Evolutionary conservation across 1,140 invertebrate species (phyloP).

Genomic region (Neodiprion lecontei): DNA sequence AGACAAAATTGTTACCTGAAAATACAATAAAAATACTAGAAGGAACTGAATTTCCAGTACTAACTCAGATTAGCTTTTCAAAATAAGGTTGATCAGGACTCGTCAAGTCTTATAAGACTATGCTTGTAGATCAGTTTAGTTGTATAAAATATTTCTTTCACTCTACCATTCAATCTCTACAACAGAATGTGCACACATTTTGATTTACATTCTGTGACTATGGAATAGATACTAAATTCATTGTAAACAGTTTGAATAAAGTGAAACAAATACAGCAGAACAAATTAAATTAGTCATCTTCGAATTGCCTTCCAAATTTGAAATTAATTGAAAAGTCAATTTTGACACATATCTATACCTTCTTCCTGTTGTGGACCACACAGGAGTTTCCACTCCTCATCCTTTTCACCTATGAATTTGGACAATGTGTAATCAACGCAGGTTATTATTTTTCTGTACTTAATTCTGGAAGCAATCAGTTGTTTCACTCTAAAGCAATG

Average conservation of each 20-base stretch:
- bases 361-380: not conserved
- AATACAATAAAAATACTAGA: conserved; percentile 14
- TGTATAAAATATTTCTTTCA: too few relatives aligned
- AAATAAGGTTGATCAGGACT: too few relatives aligned
- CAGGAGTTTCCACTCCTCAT: not conserved
- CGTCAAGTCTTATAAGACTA: too few relatives aligned
- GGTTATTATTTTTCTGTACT: not conserved
- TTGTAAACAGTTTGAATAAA: too few relatives aligned
- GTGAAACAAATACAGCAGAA: too few relatives aligned
- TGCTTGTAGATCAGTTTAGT: not conserved
- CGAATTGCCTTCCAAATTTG: too few relatives aligned
- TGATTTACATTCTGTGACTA: not conserved
- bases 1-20: conserved; percentile 42
- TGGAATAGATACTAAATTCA: not conserved
- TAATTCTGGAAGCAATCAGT: not conserved
- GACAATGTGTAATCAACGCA: too few relatives aligned
- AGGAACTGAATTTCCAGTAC: too few relatives aligned
- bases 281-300: too few relatives aligned
- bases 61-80: too few relatives aligned
- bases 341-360: not conserved
- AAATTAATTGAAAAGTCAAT: too few relatives aligned
- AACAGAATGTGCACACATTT: not conserved
- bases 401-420: not conserved
- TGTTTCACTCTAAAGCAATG: too few relatives aligned
- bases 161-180: not conserved